Conservation (phyloP, 2,888 invertebrate species). For the Corythucha ciliata region DNA sequence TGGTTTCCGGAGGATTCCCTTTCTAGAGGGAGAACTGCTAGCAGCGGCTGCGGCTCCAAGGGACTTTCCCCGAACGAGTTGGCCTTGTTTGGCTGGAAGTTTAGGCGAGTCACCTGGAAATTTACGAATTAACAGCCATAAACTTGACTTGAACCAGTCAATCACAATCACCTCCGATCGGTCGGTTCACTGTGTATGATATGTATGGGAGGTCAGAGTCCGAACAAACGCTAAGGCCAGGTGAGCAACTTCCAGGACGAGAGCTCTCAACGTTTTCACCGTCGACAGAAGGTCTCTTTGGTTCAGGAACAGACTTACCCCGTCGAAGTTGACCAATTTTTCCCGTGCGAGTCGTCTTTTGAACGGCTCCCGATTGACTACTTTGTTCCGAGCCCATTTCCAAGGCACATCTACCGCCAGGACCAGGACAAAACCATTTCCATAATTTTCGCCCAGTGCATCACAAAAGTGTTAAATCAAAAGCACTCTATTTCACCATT, state of each 20-base stretch:
- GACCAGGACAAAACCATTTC: too few relatives aligned
- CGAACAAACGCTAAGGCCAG: conserved; percentile 79
- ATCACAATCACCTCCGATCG: conserved; percentile 61
- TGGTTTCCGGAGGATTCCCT: conserved; percentile 37
- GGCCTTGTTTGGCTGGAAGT: conserved; percentile 51
- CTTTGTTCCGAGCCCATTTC: conserved; percentile 38
- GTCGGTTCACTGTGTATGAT: conserved; percentile 79
- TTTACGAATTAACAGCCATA: background rate
- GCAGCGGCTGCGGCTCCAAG: conserved; percentile 35
- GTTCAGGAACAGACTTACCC: conserved; percentile 38
- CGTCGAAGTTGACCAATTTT: conserved; percentile 33
- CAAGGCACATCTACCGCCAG: too few relatives aligned
- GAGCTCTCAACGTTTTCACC: conserved; percentile 32
- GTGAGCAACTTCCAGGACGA: conserved; percentile 57
- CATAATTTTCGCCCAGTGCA: too few relatives aligned
- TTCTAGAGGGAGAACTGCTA: conserved; percentile 34
- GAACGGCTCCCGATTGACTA: conserved; percentile 30
- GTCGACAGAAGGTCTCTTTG: conserved; percentile 27
- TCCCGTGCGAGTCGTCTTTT: conserved; percentile 29
- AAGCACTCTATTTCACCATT: too few relatives aligned
- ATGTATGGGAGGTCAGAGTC: conserved; percentile 85
- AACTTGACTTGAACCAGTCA: background rate
- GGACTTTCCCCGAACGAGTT: conserved; percentile 38
- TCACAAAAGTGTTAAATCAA: too few relatives aligned
- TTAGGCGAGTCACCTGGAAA: conserved; percentile 89